Percentiles rank a stretch among this genome's conserved stretches.
Conservation (phyloP, 1,140 invertebrate genomes). For the Drosophila parvula region DNA sequence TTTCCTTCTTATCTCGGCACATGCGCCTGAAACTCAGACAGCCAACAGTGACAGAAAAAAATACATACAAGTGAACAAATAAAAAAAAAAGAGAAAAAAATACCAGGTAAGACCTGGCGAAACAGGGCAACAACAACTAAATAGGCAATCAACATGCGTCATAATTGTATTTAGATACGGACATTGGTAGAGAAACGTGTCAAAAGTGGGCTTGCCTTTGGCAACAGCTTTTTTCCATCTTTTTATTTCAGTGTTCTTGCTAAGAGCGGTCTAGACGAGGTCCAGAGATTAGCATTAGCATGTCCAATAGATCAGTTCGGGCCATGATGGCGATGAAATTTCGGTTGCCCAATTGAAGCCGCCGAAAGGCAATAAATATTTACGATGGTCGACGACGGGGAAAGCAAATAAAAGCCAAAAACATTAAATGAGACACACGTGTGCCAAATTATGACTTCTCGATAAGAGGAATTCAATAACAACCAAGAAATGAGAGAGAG, state of each 20-base stretch:
- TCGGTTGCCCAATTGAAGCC: slow-evolving; percentile 41
- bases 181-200: slow-evolving; percentile 45
- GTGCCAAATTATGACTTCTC: slow-evolving; percentile 70
- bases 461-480: slow-evolving; percentile 34
- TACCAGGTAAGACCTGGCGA: slow-evolving; percentile 4
- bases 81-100: slow-evolving; percentile 9
- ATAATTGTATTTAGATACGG: slow-evolving; percentile 59
- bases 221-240: background rate
- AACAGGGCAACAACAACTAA: slow-evolving; percentile 13
- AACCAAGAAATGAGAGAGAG: slow-evolving; percentile 9
- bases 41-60: slow-evolving; percentile 29
- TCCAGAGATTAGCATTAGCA: slow-evolving; percentile 32
- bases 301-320: slow-evolving; percentile 12
- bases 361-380: slow-evolving; percentile 63
- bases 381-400: slow-evolving; percentile 51
- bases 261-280: slow-evolving; percentile 26
- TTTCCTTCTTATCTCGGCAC: slow-evolving; percentile 63
- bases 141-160: slow-evolving; percentile 51
- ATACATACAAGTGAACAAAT: slow-evolving; percentile 20
- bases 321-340: slow-evolving; percentile 25
- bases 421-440: slow-evolving; percentile 75
- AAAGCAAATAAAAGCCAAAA: slow-evolving; percentile 57
- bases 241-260: slow-evolving; percentile 2
- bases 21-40: slow-evolving; percentile 48
- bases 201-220: slow-evolving; percentile 10